Conservation (phyloP, 2,888 invertebrate species). For the Empis stercorea region DNA sequence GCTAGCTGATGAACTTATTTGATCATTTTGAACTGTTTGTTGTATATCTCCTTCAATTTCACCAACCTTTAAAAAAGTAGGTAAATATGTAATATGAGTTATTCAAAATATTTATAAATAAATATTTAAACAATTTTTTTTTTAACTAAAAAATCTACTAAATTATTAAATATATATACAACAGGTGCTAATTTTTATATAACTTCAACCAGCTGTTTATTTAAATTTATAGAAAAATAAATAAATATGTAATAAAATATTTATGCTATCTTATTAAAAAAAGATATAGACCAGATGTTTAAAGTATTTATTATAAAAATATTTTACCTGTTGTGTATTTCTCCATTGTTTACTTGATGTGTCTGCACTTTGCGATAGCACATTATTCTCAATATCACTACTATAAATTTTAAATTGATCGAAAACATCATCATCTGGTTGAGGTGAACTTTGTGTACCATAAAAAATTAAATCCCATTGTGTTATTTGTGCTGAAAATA, state of each 20-base stretch:
- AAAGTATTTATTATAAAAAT: too few species aligned
- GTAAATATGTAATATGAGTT: neutral
- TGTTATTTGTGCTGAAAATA: conserved; percentile 43
- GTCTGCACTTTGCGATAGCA: conserved; percentile 43
- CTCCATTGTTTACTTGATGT: conserved; percentile 46
- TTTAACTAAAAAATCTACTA: too few species aligned
- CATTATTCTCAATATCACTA: conserved; percentile 46
- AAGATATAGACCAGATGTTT: too few species aligned
- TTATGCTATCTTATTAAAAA: too few species aligned
- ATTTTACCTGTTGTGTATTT: conserved; percentile 46
- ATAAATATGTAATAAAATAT: too few species aligned
- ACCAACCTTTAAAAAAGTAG: conserved; percentile 12
- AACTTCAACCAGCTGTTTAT: too few species aligned
- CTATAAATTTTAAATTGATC: conserved; percentile 25
- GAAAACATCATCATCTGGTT: conserved; percentile 37
- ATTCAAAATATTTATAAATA: too few species aligned
- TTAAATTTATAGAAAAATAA: too few species aligned
- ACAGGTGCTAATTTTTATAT: too few species aligned
- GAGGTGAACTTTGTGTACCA: conserved; percentile 56
- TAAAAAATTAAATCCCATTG: conserved; percentile 75
- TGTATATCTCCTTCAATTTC: conserved; percentile 22
- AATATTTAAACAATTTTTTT: too few species aligned
- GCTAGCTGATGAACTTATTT: conserved; percentile 17
- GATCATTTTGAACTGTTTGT: conserved; percentile 19
- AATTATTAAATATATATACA: too few species aligned